Evolutionary conservation across 1,140 invertebrate species (phyloP).

Genomic region (Saccostrea cuccullata): DNA sequence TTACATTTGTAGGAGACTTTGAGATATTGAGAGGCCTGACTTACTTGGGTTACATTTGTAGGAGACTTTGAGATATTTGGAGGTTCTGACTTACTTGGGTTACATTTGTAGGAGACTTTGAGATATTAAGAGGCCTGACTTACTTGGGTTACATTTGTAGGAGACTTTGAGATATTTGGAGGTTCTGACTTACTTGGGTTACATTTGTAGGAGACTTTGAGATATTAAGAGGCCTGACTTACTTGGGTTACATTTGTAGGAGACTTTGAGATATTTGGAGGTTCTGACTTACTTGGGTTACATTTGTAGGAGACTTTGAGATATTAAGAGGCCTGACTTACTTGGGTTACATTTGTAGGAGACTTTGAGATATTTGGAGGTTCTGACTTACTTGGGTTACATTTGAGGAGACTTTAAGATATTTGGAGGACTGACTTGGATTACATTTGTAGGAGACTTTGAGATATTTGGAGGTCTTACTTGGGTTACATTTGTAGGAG

Average conservation of each 20-base stretch:
- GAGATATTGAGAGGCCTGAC: no score
- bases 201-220: slow-evolving; percentile 73
- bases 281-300: slow-evolving; percentile 84
- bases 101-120: slow-evolving; percentile 73
- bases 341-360: slow-evolving; percentile 84
- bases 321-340: slow-evolving; percentile 77
- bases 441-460: slow-evolving; percentile 83
- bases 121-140: slow-evolving; percentile 66
- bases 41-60: no score
- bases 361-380: slow-evolving; percentile 84
- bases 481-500: slow-evolving; percentile 87
- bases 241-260: slow-evolving; percentile 91
- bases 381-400: slow-evolving; percentile 88
- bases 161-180: no score
- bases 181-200: no score
- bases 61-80: no score
- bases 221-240: slow-evolving; percentile 50
- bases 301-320: slow-evolving; percentile 73
- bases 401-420: slow-evolving; percentile 79
- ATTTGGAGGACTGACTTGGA: slow-evolving; percentile 84
- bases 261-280: no score
- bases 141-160: slow-evolving; percentile 90
- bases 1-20: no score
- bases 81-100: no score
- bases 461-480: slow-evolving; percentile 82